A percentile compares a stretch with the other conserved stretches of the same genome.
Conservation (phyloP, 2,888 invertebrate genomes). For the Entomobrya proxima region DNA sequence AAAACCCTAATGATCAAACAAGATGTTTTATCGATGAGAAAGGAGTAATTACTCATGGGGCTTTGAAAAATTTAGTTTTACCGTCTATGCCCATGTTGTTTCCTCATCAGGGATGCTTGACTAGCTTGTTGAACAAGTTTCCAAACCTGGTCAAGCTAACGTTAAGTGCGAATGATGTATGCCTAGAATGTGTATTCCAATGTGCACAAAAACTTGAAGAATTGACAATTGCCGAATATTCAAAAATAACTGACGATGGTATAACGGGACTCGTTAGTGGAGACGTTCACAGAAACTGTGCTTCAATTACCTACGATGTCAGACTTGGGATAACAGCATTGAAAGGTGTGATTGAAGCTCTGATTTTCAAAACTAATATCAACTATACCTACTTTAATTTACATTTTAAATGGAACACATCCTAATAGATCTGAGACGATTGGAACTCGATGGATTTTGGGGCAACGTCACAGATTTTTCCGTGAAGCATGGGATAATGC, state of each 20-base stretch:
- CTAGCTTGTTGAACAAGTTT: conserved; percentile 30
- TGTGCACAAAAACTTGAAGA: conserved; percentile 32
- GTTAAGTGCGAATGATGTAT: conserved; percentile 38
- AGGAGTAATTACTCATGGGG: not conserved
- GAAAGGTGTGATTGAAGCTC: conserved; percentile 3
- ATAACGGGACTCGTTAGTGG: conserved; percentile 46
- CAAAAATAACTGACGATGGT: conserved; percentile 57
- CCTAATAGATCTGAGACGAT: conserved; percentile 29
- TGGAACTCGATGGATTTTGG: conserved; percentile 60
- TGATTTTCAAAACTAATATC: not conserved
- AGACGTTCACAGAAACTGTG: not conserved
- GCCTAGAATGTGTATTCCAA: conserved; percentile 31
- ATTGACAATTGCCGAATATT: conserved; percentile 50
- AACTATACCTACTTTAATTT: not conserved
- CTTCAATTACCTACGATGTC: not conserved
- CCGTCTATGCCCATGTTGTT: conserved; percentile 51
- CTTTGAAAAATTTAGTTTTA: conserved; percentile 23
- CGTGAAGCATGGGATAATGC: conserved; percentile 44
- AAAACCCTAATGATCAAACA: not conserved
- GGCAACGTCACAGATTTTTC: conserved; percentile 46
- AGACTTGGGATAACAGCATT: conserved; percentile 40
- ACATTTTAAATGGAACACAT: not conserved
- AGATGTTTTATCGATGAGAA: conserved; percentile 12
- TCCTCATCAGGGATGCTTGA: conserved; percentile 8
- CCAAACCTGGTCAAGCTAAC: conserved; percentile 24